phyloP scores from a whole-genome alignment of 2,888 invertebrate species.

The Philopedon plagiatum region DNA sequence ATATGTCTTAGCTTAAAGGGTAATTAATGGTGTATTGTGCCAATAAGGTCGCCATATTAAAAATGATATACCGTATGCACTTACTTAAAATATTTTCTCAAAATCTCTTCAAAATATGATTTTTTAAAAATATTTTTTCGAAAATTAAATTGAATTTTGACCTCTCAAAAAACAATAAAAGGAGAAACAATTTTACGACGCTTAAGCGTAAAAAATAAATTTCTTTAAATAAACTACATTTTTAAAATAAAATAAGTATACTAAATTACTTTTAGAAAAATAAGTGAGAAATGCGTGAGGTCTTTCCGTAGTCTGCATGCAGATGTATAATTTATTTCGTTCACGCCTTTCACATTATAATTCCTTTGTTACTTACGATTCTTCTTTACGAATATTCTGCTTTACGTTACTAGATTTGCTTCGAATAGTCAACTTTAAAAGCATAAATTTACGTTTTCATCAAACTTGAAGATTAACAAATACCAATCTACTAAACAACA shows the following conservation, averaged over 20 bases:
- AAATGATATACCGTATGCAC: too few relatives aligned
- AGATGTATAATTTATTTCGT: slow-evolving; percentile 57
- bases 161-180: too few relatives aligned
- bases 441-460: neutral
- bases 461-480: too few relatives aligned
- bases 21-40: neutral
- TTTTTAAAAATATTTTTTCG: too few relatives aligned
- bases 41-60: too few relatives aligned
- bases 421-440: slow-evolving; percentile 6
- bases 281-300: slow-evolving; percentile 57
- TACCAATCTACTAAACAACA: too few relatives aligned
- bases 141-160: too few relatives aligned
- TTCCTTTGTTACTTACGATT: slow-evolving; percentile 58
- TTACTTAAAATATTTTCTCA: too few relatives aligned
- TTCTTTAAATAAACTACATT: too few relatives aligned
- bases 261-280: slow-evolving; percentile 21
- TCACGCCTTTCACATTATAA: slow-evolving; percentile 55
- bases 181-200: too few relatives aligned
- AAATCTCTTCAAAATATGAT: too few relatives aligned
- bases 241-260: slow-evolving; percentile 16
- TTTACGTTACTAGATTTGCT: slow-evolving; percentile 30
- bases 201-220: too few relatives aligned
- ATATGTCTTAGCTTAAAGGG: neutral
- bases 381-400: slow-evolving; percentile 32
- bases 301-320: slow-evolving; percentile 43